Percentiles rank a stretch among this genome's conserved stretches.
Evolutionary conservation across 2,113 vertebrate species (phyloP).

Genomic region (Calyptommatus sinebrachiatus): DNA sequence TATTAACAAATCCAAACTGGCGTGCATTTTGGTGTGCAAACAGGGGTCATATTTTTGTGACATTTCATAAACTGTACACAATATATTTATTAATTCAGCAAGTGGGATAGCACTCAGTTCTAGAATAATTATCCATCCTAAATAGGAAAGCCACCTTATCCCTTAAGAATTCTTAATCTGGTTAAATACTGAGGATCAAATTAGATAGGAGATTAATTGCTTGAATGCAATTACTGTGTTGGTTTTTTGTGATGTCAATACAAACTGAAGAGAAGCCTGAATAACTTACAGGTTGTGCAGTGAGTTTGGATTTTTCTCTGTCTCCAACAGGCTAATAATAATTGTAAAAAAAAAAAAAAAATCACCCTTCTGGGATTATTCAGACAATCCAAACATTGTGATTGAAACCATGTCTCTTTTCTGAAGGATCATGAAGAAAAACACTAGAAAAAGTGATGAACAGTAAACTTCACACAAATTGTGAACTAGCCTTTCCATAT

Average conservation of each 20-base stretch:
- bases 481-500: too few relatives aligned
- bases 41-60: too few relatives aligned
- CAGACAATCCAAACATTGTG: too few relatives aligned
- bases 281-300: neutral
- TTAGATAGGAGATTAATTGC: neutral
- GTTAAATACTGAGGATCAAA: neutral
- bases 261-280: neutral
- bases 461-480: too few relatives aligned
- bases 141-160: neutral
- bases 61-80: neutral
- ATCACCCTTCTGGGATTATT: neutral
- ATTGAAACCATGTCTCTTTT: too few relatives aligned
- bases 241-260: neutral
- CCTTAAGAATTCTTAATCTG: neutral
- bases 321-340: neutral
- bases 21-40: too few relatives aligned
- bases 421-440: too few relatives aligned
- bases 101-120: neutral
- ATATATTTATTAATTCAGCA: neutral
- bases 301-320: neutral
- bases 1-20: too few relatives aligned
- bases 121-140: neutral
- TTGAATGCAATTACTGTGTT: neutral
- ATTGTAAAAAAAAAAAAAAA: neutral
- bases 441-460: too few relatives aligned